A percentile compares a stretch with the other conserved stretches of the same genome.
phyloP scores from a whole-genome alignment of 2,113 vertebrate genomes.

The Siniperca knerii region DNA sequence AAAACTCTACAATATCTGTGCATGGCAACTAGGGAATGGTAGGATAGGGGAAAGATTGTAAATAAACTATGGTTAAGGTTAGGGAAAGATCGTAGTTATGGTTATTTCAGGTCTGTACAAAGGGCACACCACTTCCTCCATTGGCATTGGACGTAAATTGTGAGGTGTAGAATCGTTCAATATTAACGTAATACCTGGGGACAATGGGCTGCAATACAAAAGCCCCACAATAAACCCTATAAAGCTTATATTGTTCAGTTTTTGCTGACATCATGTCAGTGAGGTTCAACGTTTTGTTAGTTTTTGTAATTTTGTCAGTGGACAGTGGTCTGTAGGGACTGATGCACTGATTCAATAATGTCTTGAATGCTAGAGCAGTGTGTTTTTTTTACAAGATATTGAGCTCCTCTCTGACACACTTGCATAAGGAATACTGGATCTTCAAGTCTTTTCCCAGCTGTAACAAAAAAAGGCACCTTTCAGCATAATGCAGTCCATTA shows the following conservation, averaged over 20 bases:
- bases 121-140: not conserved
- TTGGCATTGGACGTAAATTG: not conserved
- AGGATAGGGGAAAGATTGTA: not conserved
- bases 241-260: not conserved
- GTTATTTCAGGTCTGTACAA: not conserved
- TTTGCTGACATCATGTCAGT: conserved; percentile 14
- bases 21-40: not conserved
- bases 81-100: not conserved
- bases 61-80: not conserved
- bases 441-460: not conserved
- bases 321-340: not conserved
- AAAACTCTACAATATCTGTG: not conserved
- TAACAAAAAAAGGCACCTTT: not conserved
- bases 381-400: not conserved
- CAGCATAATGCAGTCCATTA: not conserved
- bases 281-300: not conserved
- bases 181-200: not conserved
- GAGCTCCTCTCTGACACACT: not conserved
- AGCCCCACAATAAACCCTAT: not conserved
- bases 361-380: not conserved
- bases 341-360: conserved; percentile 9
- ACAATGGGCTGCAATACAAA: not conserved
- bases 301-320: conserved; percentile 1
- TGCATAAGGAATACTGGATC: not conserved
- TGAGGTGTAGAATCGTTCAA: not conserved